Percentiles rank a stretch among this genome's conserved stretches.
Evolutionary conservation across 2,113 vertebrate genomes (phyloP).

Genomic region (Scolopax mira): DNA sequence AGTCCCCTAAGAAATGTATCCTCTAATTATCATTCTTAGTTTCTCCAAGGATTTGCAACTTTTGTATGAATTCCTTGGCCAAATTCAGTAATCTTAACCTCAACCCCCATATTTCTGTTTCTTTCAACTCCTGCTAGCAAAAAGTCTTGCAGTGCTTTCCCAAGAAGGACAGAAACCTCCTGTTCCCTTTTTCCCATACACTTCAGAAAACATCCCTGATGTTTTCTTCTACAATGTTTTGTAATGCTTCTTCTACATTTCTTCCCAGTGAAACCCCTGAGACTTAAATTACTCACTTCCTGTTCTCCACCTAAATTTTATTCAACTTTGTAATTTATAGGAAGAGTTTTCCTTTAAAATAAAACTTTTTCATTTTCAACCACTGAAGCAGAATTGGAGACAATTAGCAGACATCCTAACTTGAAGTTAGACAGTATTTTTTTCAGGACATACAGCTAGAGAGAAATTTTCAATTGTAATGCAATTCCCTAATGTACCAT

Average conservation of each 20-base stretch:
- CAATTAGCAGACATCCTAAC: background rate
- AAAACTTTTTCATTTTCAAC: background rate
- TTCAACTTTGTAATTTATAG: background rate
- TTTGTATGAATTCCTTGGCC: background rate
- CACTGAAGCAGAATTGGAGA: background rate
- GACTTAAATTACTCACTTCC: background rate
- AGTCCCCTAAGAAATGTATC: background rate
- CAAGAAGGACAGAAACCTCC: background rate
- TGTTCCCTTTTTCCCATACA: background rate
- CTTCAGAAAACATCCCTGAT: background rate
- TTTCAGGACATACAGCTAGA: background rate
- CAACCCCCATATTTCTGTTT: background rate
- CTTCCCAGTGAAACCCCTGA: background rate
- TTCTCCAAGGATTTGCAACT: background rate
- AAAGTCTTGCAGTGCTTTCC: background rate
- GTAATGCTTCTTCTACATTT: background rate
- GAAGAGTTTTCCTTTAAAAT: background rate
- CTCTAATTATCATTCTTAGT: background rate
- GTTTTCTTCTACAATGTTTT: too few relatives aligned
- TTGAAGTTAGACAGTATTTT: background rate
- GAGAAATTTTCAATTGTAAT: background rate
- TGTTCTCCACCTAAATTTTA: background rate
- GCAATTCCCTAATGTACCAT: background rate
- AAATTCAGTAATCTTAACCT: background rate
- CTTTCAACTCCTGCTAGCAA: background rate